Conservation (phyloP, 2,113 vertebrate species). For the Petrocephalus microphthalmus region DNA sequence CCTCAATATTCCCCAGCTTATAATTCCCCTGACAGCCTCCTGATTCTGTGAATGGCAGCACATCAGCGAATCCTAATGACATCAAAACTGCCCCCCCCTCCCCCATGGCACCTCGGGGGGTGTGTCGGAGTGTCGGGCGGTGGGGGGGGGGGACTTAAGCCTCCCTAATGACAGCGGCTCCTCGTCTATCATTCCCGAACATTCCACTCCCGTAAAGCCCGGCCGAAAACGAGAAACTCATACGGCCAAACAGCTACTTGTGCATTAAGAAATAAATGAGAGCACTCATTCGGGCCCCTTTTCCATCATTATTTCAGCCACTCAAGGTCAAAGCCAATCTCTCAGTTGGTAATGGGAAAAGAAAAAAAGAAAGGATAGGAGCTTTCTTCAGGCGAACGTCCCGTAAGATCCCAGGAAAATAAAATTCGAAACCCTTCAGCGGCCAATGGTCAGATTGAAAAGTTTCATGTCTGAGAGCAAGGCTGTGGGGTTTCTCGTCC, state of each 20-base stretch:
- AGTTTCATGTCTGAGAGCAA: neutral
- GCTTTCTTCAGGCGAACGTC: neutral
- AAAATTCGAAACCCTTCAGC: neutral
- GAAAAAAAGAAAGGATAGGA: neutral
- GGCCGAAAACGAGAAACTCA: neutral
- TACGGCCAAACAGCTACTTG: neutral
- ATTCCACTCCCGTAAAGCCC: neutral
- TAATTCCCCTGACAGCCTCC: slow-evolving; percentile 3
- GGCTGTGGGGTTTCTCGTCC: neutral
- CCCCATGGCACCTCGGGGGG: slow-evolving; percentile 3
- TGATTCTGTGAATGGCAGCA: neutral
- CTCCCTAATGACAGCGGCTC: neutral
- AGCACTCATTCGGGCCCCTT: neutral
- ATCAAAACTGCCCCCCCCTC: neutral
- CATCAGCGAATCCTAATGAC: slow-evolving; percentile 13
- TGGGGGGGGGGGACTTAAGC: neutral
- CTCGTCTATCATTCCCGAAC: neutral
- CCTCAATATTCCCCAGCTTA: neutral
- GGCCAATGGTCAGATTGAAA: neutral
- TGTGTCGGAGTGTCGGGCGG: neutral
- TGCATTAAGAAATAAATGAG: neutral
- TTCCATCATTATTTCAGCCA: neutral
- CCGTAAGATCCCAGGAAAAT: neutral
- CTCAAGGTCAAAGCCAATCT: slow-evolving; percentile 7
- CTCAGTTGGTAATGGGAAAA: neutral